Conservation (phyloP, 2,888 invertebrate species). For the Nasonovia ribisnigri region DNA sequence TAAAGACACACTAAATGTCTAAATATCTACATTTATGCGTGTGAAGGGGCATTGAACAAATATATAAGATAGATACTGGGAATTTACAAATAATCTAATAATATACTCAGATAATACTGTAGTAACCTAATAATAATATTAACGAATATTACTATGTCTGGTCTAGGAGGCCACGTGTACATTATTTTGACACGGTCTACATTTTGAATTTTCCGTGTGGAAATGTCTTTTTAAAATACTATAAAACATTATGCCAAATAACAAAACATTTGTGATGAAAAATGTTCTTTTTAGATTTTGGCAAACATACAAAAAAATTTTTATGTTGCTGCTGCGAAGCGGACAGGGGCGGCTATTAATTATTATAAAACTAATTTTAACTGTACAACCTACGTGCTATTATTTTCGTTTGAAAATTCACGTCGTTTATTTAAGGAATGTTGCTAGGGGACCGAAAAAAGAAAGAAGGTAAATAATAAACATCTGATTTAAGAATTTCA, state of each 20-base stretch:
- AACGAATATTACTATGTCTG: neutral
- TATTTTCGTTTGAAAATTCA: no score
- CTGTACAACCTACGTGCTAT: no score
- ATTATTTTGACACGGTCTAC: neutral
- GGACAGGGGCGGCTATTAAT: no score
- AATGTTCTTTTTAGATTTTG: neutral
- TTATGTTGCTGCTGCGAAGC: no score
- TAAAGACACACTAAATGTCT: neutral
- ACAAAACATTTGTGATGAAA: neutral
- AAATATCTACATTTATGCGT: neutral
- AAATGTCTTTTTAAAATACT: neutral
- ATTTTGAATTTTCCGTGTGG: neutral
- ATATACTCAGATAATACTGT: neutral
- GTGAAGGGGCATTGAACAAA: neutral
- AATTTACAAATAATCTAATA: neutral
- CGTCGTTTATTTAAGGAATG: no score
- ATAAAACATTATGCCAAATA: neutral
- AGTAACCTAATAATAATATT: neutral
- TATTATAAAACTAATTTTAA: no score
- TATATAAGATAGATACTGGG: neutral
- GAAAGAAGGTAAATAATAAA: no score
- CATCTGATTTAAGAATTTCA: no score
- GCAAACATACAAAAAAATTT: neutral
- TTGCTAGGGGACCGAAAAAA: no score
- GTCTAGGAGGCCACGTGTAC: conserved; percentile 16